A percentile compares a stretch with the other conserved stretches of the same genome.
phyloP scores from a whole-genome alignment of 1,140 invertebrate genomes.

The Hyphantria cunea region DNA sequence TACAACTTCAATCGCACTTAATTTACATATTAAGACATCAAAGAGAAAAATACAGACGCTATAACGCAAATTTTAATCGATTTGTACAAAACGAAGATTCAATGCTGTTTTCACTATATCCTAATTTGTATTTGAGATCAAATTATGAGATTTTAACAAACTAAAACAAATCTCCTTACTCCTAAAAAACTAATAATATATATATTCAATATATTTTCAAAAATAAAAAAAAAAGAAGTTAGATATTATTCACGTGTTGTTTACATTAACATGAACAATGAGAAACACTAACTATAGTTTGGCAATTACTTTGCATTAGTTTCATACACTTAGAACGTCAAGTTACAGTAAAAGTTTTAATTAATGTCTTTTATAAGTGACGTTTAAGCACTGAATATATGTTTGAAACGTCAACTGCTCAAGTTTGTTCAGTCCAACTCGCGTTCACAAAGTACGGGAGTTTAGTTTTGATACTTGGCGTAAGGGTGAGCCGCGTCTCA shows the following conservation, averaged over 20 bases:
- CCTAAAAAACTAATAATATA: constrained; percentile 39
- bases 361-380: constrained; percentile 14
- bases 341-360: constrained; percentile 19
- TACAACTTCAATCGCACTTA: neutral
- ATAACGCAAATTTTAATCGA: constrained; percentile 23
- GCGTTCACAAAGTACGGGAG: constrained; percentile 18
- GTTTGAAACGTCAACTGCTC: constrained; percentile 22
- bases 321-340: constrained; percentile 25
- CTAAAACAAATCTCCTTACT: constrained; percentile 31
- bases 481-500: constrained; percentile 70
- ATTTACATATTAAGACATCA: constrained; percentile 12
- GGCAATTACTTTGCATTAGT: constrained; percentile 59
- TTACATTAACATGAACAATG: constrained; percentile 30
- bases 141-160: constrained; percentile 46
- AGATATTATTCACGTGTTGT: constrained; percentile 6
- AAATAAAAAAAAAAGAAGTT: constrained; percentile 14
- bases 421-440: constrained; percentile 10
- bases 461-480: constrained; percentile 65
- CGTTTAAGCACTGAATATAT: constrained; percentile 30
- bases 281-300: constrained; percentile 53
- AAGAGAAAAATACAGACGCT: constrained; percentile 23
- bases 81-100: constrained; percentile 20
- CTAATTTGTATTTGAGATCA: constrained; percentile 73
- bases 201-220: constrained; percentile 13
- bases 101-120: constrained; percentile 34